phyloP scores from a whole-genome alignment of 2,797 vertebrate species.

The Labroides dimidiatus region DNA sequence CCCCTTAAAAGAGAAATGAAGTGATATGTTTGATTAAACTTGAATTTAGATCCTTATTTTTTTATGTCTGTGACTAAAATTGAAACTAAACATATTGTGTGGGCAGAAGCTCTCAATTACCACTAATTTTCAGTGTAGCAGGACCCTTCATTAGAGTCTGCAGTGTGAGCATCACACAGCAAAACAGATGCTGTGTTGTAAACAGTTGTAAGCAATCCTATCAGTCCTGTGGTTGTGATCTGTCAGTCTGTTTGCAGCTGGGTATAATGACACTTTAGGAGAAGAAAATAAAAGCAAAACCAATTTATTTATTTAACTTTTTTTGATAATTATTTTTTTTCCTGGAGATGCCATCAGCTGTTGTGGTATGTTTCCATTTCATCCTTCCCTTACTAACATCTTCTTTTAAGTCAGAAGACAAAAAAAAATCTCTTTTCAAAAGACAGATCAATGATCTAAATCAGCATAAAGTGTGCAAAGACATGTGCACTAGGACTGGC shows the following conservation, averaged over 20 bases:
- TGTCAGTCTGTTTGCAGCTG: not conserved
- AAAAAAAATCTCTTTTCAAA: not conserved
- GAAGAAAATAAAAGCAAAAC: not conserved
- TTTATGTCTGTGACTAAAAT: not conserved
- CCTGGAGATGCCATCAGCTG: not conserved
- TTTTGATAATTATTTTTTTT: not conserved
- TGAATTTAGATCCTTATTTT: not conserved
- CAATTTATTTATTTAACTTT: not conserved
- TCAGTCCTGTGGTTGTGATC: conserved; percentile 2
- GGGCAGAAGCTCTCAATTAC: not conserved
- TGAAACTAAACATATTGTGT: not conserved
- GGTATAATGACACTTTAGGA: not conserved
- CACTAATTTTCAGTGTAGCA: not conserved
- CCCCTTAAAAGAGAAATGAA: not conserved
- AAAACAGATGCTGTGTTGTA: not conserved
- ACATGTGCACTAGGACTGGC: conserved; percentile 25
- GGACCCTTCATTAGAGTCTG: not conserved
- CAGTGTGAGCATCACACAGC: not conserved
- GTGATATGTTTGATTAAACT: not conserved
- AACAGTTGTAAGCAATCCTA: conserved; percentile 1
- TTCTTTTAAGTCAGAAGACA: not conserved
- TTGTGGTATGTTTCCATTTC: not conserved
- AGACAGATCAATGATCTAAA: conserved; percentile 5
- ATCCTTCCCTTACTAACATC: conserved; percentile 2
- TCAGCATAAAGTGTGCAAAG: conserved; percentile 32